These are phyloP conservation scores for Mimachlamys varia DNA, from an alignment of 2,888 invertebrate species.

Conservation along the genomic window DNA sequence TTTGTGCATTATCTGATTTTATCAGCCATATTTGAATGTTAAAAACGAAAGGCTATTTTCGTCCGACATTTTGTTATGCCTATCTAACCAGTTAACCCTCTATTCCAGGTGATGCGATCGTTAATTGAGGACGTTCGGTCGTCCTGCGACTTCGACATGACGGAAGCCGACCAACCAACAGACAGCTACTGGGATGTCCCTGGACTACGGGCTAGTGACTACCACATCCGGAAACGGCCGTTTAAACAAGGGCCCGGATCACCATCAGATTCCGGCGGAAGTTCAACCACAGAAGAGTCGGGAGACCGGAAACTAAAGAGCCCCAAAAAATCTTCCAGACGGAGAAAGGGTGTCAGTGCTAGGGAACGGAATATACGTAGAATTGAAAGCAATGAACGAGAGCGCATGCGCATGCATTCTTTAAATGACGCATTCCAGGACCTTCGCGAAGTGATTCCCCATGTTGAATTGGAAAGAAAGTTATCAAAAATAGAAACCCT, in stretches of 20 bases:
- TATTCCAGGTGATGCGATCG: slow-evolving; percentile 10
- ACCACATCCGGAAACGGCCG: slow-evolving; percentile 56
- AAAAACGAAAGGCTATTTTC: no score
- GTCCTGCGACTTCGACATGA: slow-evolving; percentile 59
- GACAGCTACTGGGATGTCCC: slow-evolving; percentile 68
- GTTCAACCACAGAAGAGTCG: slow-evolving; percentile 73
- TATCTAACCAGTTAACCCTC: background rate
- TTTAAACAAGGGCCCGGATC: slow-evolving; percentile 72
- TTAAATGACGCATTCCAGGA: slow-evolving; percentile 95
- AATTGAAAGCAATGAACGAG: slow-evolving; percentile 94
- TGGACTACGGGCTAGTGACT: slow-evolving; percentile 59
- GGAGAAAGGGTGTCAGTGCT: slow-evolving; percentile 90
- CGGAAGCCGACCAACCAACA: slow-evolving; percentile 62
- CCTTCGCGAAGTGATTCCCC: slow-evolving; percentile 92
- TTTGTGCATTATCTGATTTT: background rate
- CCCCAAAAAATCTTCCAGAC: slow-evolving; percentile 79
- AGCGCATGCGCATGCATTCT: slow-evolving; percentile 95
- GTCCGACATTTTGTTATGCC: background rate
- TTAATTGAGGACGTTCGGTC: slow-evolving; percentile 19
- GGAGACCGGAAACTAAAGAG: slow-evolving; percentile 69
- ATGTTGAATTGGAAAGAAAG: slow-evolving; percentile 92
- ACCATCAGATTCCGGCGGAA: slow-evolving; percentile 76
- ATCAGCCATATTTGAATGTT: no score
- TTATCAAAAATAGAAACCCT: slow-evolving; percentile 94
- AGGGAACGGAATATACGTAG: slow-evolving; percentile 93